Base-by-base conservation (phyloP, 1,140 invertebrate genomes). In the Popillia japonica region DNA sequence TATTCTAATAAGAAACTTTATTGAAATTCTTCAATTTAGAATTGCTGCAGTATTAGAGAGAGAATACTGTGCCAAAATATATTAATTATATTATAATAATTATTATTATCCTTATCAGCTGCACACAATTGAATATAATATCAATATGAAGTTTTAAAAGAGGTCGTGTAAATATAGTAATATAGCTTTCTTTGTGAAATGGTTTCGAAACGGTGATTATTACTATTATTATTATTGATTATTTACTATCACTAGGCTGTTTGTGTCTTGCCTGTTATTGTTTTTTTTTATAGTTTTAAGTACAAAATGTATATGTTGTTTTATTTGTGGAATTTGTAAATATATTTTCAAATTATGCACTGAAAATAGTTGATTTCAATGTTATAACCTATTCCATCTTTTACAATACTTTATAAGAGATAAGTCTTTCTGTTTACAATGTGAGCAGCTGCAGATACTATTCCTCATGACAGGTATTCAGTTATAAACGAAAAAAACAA, bases 231-330 rank as follows among this genome's bases (percentile, higher is more conserved):
- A 68, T 68, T 68, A 68, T 68, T 17, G 27, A 68, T 68, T 68
- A 68, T 68, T 68, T 68, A 68, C 61, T 75, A 79, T 81, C 82
- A 77, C 75, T 85, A 84, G 83, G 84, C 83, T 84, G 82, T 83
- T 83, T 81, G 80, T 83, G 77, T 84, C 84, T 85, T 85, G 84
- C 84, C 84, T 82, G 84, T 85, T 85, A 85, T 84, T 85, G 82
- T 84, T 85, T 81, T 79, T 76, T 81, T 84, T 85, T 82, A 83
- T 84, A 85, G 82, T 84, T 85, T 80, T 84, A 83, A 83, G 81
- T 80, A 83, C 81, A 81, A 84, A 83, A 80, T 83, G 82, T 85
- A 82, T 85, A 81, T 85, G 84, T 85, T 85, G 84, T 85, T 85
- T 82, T 85, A 83, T 84, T 82, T 83, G 80, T 77, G 81, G 82